These are phyloP conservation scores for Chionodraco myersi DNA, from an alignment of 2,113 vertebrate genomes.

Conservation along the genomic window DNA sequence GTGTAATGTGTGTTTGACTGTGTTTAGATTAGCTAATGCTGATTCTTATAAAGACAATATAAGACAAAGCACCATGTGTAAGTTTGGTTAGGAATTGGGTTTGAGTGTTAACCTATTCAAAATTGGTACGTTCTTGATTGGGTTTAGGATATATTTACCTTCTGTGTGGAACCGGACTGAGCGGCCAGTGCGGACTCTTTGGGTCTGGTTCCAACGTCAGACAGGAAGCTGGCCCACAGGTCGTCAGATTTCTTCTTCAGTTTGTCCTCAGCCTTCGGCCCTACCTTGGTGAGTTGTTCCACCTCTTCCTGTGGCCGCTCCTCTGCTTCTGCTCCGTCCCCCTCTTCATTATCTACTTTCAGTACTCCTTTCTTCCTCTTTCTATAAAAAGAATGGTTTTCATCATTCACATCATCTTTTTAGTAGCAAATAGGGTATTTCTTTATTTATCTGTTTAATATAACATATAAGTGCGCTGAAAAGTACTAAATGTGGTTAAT, in stretches of 20 bases:
- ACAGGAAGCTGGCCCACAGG: constrained; percentile 96
- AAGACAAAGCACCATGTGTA: not conserved
- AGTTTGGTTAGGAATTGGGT: not conserved
- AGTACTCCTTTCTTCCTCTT: constrained; percentile 88
- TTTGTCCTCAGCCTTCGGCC: constrained; percentile 44
- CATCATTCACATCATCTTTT: not conserved
- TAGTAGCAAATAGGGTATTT: no score
- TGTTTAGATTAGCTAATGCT: no score
- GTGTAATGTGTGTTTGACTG: no score
- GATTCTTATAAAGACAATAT: no score
- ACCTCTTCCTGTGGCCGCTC: constrained; percentile 60
- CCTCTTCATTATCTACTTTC: constrained; percentile 71
- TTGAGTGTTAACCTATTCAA: not conserved
- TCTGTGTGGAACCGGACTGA: not conserved
- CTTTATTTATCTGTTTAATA: not conserved
- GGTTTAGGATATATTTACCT: constrained; percentile 35
- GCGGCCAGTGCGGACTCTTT: constrained; percentile 48
- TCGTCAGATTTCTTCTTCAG: constrained; percentile 92
- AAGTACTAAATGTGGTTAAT: not conserved
- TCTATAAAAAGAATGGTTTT: constrained; percentile 65
- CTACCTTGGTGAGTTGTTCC: not conserved
- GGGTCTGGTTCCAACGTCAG: constrained; percentile 90
- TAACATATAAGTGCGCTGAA: not conserved
- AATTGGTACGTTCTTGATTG: not conserved
- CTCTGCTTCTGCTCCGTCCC: constrained; percentile 59